phyloP scores from a whole-genome alignment of 2,888 invertebrate species.

The Nomada ruficornis region DNA sequence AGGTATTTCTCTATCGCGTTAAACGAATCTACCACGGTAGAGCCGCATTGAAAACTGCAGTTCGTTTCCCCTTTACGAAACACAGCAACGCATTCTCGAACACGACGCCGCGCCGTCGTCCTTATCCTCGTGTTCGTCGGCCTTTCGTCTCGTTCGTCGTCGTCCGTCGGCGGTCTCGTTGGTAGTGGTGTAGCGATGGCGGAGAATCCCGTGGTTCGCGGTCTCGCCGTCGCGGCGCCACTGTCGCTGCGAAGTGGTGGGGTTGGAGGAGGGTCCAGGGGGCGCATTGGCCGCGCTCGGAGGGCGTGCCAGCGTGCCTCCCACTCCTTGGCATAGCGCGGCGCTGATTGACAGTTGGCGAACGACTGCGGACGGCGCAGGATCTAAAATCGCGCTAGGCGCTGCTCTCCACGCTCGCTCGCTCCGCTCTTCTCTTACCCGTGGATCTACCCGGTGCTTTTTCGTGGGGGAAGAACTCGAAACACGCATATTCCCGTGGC shows the following conservation, averaged over 20 bases:
- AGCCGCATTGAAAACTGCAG: no score
- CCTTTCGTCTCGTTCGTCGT: slow-evolving; percentile 57
- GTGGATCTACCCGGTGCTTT: slow-evolving; percentile 70
- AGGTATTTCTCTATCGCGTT: not conserved
- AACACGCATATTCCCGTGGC: slow-evolving; percentile 70
- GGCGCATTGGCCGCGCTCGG: slow-evolving; percentile 79
- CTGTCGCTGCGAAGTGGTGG: slow-evolving; percentile 64
- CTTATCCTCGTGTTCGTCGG: slow-evolving; percentile 36
- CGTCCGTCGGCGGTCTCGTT: slow-evolving; percentile 68
- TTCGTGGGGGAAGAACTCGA: slow-evolving; percentile 73
- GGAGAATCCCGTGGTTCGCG: slow-evolving; percentile 76
- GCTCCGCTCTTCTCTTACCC: slow-evolving; percentile 70
- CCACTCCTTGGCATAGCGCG: slow-evolving; percentile 86
- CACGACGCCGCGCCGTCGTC: slow-evolving; percentile 6
- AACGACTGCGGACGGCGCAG: slow-evolving; percentile 88
- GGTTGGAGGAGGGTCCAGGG: slow-evolving; percentile 73
- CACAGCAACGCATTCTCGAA: slow-evolving; percentile 18
- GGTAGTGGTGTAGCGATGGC: slow-evolving; percentile 83
- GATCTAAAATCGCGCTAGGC: slow-evolving; percentile 85
- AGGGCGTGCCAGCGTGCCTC: slow-evolving; percentile 85
- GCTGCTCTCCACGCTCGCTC: slow-evolving; percentile 80
- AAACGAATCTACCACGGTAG: no score
- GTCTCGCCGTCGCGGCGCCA: slow-evolving; percentile 77
- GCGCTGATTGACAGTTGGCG: slow-evolving; percentile 89
- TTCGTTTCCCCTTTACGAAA: not conserved